Evolutionary conservation across 2,888 invertebrate genomes (phyloP).

Genomic region (Leucoptera coffeella): DNA sequence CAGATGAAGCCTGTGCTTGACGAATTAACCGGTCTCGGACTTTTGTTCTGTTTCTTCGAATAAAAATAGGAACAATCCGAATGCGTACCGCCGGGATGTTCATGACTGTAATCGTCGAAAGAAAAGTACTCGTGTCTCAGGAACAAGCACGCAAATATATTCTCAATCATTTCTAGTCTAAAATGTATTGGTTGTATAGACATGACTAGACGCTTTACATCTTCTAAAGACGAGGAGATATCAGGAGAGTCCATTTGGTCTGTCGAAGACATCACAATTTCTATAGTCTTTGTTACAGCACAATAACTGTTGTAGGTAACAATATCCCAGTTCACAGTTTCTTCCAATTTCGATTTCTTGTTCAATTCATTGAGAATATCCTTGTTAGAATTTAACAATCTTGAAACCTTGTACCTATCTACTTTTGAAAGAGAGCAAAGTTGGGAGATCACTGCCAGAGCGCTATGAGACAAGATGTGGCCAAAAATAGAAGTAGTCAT

Average conservation of each 20-base stretch:
- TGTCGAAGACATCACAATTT: conserved; percentile 26
- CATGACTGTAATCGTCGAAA: conserved; percentile 37
- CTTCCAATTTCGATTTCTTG: conserved; percentile 12
- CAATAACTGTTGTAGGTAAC: conserved; percentile 46
- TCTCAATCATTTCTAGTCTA: conserved; percentile 61
- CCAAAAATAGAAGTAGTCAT: conserved; percentile 43
- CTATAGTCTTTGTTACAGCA: conserved; percentile 41
- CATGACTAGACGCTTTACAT: conserved; percentile 37
- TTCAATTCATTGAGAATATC: conserved; percentile 29
- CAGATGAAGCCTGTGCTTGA: conserved; percentile 50
- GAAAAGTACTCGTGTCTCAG: conserved; percentile 57
- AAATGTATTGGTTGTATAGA: conserved; percentile 35
- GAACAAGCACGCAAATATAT: conserved; percentile 67
- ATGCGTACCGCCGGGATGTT: conserved; percentile 31
- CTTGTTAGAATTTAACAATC: conserved; percentile 35
- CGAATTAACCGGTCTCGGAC: conserved; percentile 14
- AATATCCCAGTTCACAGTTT: conserved; percentile 29
- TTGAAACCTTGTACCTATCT: conserved; percentile 43
- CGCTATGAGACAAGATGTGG: conserved; percentile 37
- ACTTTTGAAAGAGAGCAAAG: conserved; percentile 40
- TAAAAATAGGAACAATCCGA: conserved; percentile 46
- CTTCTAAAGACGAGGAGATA: conserved; percentile 31
- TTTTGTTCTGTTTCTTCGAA: conserved; percentile 29
- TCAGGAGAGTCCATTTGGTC: conserved; percentile 23
- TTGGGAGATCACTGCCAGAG: conserved; percentile 44